phyloP scores from a whole-genome alignment of 2,888 invertebrate species.

The Drosophila gaucha region DNA sequence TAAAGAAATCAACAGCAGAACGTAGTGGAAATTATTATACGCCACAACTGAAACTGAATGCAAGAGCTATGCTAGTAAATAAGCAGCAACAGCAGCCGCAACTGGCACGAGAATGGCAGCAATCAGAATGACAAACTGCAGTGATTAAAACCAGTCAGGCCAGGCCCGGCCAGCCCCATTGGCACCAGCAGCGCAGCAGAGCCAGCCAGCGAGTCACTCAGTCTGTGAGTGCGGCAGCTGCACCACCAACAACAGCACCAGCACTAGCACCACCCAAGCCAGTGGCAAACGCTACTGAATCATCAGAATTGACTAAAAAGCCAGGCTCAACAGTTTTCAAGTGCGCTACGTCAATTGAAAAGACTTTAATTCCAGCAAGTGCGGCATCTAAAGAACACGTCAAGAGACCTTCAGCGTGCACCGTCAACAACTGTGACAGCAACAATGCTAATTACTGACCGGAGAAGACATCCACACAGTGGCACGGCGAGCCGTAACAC shows the following conservation, averaged over 20 bases:
- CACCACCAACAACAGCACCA: constrained; percentile 14
- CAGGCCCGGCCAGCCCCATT: constrained; percentile 41
- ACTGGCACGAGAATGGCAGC: constrained; percentile 75
- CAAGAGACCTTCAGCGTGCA: constrained; percentile 65
- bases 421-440: constrained; percentile 46
- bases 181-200: constrained; percentile 25
- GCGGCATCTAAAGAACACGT: constrained; percentile 42
- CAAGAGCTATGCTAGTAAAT: constrained; percentile 42
- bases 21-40: constrained; percentile 58
- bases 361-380: constrained; percentile 48
- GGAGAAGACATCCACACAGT: constrained; percentile 32
- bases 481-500: constrained; percentile 7
- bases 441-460: constrained; percentile 57
- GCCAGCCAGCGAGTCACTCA: constrained; percentile 24
- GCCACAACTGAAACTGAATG: constrained; percentile 9
- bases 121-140: constrained; percentile 70
- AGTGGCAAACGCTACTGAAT: constrained; percentile 27
- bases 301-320: constrained; percentile 31
- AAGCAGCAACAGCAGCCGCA: constrained; percentile 39
- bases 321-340: constrained; percentile 50
- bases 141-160: constrained; percentile 78
- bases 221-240: constrained; percentile 44
- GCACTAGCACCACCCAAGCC: constrained; percentile 26
- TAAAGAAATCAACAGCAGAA: constrained; percentile 20
- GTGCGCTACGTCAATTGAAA: constrained; percentile 63